These are phyloP conservation scores for Caenorhabditis drosophilae DNA, from an alignment of 2,888 invertebrate genomes.

Conservation along the genomic window DNA sequence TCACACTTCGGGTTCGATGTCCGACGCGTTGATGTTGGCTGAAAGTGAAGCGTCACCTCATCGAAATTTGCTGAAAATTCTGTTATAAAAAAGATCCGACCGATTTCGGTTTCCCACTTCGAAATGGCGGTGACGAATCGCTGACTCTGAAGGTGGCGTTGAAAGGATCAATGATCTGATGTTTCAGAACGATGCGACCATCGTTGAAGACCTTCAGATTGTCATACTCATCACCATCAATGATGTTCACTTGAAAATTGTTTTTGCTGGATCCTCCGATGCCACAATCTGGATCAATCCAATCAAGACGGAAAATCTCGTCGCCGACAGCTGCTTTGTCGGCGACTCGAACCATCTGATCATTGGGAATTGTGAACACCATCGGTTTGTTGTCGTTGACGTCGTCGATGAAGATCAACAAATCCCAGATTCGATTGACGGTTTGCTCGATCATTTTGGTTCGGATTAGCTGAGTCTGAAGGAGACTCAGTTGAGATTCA, in stretches of 20 bases:
- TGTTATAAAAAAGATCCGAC: too few species aligned
- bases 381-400: conserved; percentile 26
- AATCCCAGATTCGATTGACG: conserved; percentile 18
- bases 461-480: conserved; percentile 8
- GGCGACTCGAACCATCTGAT: background rate
- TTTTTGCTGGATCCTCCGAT: background rate
- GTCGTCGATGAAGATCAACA: conserved; percentile 22
- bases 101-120: background rate
- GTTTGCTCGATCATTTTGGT: conserved; percentile 33
- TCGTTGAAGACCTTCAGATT: conserved; percentile 10
- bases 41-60: background rate
- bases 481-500: background rate
- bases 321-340: background rate
- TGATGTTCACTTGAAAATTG: background rate
- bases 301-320: background rate
- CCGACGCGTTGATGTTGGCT: too few species aligned
- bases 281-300: background rate
- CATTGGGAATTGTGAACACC: conserved; percentile 1
- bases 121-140: conserved; percentile 21
- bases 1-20: too few species aligned
- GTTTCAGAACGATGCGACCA: conserved; percentile 8
- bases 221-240: conserved; percentile 17
- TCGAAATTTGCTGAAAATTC: background rate
- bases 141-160: conserved; percentile 23
- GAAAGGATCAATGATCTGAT: conserved; percentile 17